Conservation (phyloP, 2,797 vertebrate species). For the Poecilia velifera region DNA sequence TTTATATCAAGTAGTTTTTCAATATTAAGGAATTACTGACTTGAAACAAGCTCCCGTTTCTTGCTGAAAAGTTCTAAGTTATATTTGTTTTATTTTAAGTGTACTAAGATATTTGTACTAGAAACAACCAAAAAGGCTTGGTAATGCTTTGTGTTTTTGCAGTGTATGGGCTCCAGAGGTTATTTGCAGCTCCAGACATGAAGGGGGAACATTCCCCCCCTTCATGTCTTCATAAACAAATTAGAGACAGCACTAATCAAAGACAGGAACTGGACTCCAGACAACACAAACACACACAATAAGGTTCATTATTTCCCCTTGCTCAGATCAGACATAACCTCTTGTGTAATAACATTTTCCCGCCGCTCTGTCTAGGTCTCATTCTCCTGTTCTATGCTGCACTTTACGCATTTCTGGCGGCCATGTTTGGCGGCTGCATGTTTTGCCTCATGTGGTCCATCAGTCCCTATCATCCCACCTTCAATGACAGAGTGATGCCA, state of each 20-base stretch:
- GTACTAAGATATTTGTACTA: too few species aligned
- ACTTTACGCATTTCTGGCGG: constrained; percentile 92
- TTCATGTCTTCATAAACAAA: constrained; percentile 47
- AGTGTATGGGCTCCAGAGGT: constrained; percentile 26
- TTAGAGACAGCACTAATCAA: constrained; percentile 51
- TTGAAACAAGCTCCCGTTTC: too few species aligned
- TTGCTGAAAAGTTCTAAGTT: too few species aligned
- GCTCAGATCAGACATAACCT: constrained; percentile 22
- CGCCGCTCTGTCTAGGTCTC: constrained; percentile 81
- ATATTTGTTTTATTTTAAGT: too few species aligned
- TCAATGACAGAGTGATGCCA: constrained; percentile 91
- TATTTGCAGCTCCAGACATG: constrained; percentile 33
- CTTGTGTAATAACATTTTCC: constrained; percentile 28
- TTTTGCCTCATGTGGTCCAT: constrained; percentile 94
- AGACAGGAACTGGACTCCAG: constrained; percentile 53
- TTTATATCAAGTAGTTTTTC: too few species aligned
- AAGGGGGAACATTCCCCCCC: neutral
- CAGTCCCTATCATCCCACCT: constrained; percentile 91
- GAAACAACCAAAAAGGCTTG: too few species aligned
- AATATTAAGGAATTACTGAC: too few species aligned
- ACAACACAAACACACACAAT: constrained; percentile 23
- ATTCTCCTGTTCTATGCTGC: constrained; percentile 93
- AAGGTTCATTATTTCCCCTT: constrained; percentile 32
- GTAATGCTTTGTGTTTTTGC: too few species aligned
- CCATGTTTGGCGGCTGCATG: constrained; percentile 94